A percentile compares a stretch with the other conserved stretches of the same genome.
Evolutionary conservation across 1,140 invertebrate genomes (phyloP).

Genomic region (Drosophila grimshawi): DNA sequence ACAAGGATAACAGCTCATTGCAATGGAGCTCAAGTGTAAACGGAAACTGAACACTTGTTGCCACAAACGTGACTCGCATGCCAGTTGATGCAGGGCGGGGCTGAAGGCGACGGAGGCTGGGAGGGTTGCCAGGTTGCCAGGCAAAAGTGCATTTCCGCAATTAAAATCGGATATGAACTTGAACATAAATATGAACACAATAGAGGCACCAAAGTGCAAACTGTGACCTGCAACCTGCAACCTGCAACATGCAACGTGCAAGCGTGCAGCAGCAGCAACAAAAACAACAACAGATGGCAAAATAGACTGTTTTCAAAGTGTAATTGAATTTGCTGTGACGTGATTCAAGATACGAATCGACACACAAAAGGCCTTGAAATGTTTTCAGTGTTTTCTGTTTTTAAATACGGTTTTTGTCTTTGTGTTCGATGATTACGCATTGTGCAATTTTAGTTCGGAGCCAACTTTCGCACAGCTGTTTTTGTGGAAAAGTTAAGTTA

Average conservation of each 20-base stretch:
- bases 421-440: constrained; percentile 33
- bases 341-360: constrained; percentile 29
- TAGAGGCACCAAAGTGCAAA: constrained; percentile 23
- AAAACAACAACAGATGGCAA: not conserved
- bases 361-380: constrained; percentile 18
- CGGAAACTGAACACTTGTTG: constrained; percentile 59
- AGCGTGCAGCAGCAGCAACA: constrained; percentile 6
- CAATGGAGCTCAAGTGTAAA: constrained; percentile 24
- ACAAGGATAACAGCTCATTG: constrained; percentile 17
- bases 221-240: constrained; percentile 4
- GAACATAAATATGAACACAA: constrained; percentile 21
- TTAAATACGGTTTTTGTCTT: not conserved
- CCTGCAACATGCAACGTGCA: constrained; percentile 15
- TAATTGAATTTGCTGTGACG: constrained; percentile 34
- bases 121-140: not conserved
- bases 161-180: constrained; percentile 71
- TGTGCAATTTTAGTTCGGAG: not conserved
- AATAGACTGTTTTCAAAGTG: constrained; percentile 12
- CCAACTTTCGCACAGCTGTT: constrained; percentile 26
- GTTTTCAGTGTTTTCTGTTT: not conserved
- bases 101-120: not conserved
- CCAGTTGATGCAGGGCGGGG: not conserved
- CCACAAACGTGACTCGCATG: constrained; percentile 74
- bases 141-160: constrained; percentile 77
- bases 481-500: not conserved